A percentile compares a stretch with the other conserved stretches of the same genome.
These are phyloP conservation scores for Yponomeuta evonymella DNA, from an alignment of 2,888 invertebrate genomes.

Conservation along the genomic window DNA sequence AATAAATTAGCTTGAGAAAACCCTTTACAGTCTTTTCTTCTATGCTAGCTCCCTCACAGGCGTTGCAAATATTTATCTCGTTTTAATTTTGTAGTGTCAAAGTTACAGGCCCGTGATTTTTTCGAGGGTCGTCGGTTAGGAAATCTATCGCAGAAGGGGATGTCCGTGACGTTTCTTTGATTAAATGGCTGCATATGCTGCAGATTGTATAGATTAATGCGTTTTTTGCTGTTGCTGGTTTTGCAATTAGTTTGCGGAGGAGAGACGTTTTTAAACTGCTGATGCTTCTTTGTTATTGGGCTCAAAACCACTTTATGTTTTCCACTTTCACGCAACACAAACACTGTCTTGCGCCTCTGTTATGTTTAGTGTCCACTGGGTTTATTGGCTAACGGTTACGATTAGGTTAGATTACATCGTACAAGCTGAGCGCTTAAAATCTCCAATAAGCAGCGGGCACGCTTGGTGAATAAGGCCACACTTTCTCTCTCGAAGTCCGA, in stretches of 20 bases:
- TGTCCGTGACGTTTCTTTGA: background rate
- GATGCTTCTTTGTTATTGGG: too few species aligned
- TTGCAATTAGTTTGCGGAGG: background rate
- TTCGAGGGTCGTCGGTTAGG: background rate
- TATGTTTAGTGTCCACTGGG: too few species aligned
- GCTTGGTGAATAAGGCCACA: too few species aligned
- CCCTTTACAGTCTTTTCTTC: background rate
- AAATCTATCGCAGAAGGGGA: background rate
- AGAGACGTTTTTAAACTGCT: too few species aligned
- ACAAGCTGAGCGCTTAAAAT: too few species aligned
- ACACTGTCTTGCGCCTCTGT: too few species aligned
- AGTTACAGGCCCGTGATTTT: background rate
- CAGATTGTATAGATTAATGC: background rate
- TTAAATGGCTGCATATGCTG: background rate
- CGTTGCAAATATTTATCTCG: background rate
- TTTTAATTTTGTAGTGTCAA: slow-evolving; percentile 5
- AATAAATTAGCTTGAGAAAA: background rate
- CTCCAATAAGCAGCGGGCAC: too few species aligned
- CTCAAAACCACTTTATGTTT: too few species aligned
- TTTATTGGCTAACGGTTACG: too few species aligned
- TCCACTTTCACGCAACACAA: too few species aligned
- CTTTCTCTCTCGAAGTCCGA: too few species aligned
- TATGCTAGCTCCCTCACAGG: background rate
- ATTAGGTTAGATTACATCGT: too few species aligned
- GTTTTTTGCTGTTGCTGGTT: background rate